Base-by-base conservation (phyloP, 2,888 invertebrate species). In the Sicus ferrugineus region DNA sequence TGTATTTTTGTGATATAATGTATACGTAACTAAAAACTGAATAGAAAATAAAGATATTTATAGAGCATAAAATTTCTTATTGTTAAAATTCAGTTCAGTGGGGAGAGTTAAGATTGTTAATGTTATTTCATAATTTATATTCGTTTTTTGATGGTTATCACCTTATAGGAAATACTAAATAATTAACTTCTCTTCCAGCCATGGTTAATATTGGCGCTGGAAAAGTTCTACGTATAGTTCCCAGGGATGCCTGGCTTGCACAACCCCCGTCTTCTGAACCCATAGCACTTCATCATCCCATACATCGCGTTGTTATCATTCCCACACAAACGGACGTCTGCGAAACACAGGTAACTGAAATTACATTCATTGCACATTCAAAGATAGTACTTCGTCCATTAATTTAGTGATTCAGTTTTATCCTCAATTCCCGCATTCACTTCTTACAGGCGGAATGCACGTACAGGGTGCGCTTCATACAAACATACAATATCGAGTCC, bases 401-500 rank as follows among this genome's bases (percentile, higher is more conserved):
- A n/a, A 6, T 14, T 31, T 30, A 21, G 4, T 28, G 2, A 30
- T 42, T 54, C 46, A 46, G 54, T 6, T n/a, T n/a, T 31, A 26
- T 68, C 38, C 42, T 16, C 19, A 34, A 19, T 19, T 19, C n/a
- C n/a, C n/a, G n/a, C n/a, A n/a, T n/a, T n/a, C n/a, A n/a, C n/a
- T n/a, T n/a, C n/a, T 86, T 85, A 42, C 84, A 89, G 87, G 89
- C 89, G 1, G 84, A 87, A 70, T 91, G 91, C 73, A 87, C 88
- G 2, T 86, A 88, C 9, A 86, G 87, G 1, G 89, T 91, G 2
- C 87, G 90, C 16, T 81, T 86, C 30, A 89, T 91, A 61, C 93
- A 93, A 82, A 88, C 86, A 28, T 91, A 87, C 76, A 92, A 94
- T 81, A 90, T 93, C 42, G 91, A 92, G 75, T 88, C 88, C 23